Evolutionary conservation across 2,113 vertebrate species (phyloP).

Genomic region (Bambusicola thoracicus): DNA sequence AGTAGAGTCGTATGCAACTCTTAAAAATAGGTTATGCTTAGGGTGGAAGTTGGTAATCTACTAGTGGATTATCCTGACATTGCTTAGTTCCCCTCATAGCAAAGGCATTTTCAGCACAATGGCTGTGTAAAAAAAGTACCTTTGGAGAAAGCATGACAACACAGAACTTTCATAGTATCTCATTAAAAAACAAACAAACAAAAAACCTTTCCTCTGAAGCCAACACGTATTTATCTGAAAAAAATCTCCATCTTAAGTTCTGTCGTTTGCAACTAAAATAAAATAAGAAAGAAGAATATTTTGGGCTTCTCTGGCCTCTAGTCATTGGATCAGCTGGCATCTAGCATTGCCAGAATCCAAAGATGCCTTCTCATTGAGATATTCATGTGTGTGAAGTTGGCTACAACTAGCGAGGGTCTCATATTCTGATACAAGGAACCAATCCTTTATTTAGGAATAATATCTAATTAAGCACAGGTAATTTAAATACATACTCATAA

Average conservation of each 20-base stretch:
- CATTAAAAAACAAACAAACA: neutral
- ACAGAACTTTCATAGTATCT: neutral
- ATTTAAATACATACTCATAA: constrained; percentile 48
- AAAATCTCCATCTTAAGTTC: neutral
- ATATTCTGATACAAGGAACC: constrained; percentile 32
- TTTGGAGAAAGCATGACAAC: neutral
- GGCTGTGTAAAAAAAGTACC: neutral
- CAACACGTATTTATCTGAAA: neutral
- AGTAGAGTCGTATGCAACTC: neutral
- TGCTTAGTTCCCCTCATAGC: neutral
- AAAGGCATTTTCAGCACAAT: neutral
- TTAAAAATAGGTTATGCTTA: neutral
- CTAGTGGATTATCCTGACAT: accelerated
- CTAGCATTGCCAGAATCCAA: neutral
- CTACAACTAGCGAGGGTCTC: neutral
- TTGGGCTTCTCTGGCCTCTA: neutral
- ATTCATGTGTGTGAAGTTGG: neutral
- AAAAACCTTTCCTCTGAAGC: neutral
- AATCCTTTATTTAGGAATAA: constrained; percentile 50
- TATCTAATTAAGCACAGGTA: constrained; percentile 13
- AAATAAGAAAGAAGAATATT: neutral
- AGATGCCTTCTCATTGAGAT: neutral
- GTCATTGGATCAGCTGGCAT: neutral
- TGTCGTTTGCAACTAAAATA: neutral
- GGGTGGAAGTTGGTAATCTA: neutral